Conservation (phyloP, 1,140 invertebrate species). For the Bombus waltoni region DNA sequence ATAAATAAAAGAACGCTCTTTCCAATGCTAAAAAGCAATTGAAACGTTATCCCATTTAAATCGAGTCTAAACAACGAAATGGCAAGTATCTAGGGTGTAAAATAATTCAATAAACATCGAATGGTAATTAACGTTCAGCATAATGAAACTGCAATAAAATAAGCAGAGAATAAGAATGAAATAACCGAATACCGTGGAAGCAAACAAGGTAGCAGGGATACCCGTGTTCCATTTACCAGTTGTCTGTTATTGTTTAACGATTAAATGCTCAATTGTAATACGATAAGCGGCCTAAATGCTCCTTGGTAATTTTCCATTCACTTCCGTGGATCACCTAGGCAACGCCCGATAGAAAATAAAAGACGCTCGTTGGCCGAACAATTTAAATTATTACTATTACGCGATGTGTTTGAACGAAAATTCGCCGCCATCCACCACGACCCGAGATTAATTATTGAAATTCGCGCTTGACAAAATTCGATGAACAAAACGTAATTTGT, state of each 20-base stretch:
- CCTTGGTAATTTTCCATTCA: neutral
- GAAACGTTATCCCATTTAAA: too few species aligned
- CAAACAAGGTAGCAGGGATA: neutral
- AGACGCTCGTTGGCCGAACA: neutral
- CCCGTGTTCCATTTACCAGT: neutral
- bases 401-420: neutral
- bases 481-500: constrained; percentile 2
- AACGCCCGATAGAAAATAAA: neutral
- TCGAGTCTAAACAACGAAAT: too few species aligned
- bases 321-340: neutral
- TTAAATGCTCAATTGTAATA: neutral
- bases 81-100: neutral
- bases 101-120: neutral
- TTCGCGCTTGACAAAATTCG: neutral
- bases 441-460: neutral
- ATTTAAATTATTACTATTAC: neutral
- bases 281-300: neutral
- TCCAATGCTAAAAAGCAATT: too few species aligned
- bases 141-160: neutral
- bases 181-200: neutral
- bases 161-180: neutral
- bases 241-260: neutral
- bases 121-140: neutral
- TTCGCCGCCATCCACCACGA: neutral
- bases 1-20: too few species aligned